Base-by-base conservation (phyloP, 2,888 invertebrate genomes). In the Philereme vetulata region DNA sequence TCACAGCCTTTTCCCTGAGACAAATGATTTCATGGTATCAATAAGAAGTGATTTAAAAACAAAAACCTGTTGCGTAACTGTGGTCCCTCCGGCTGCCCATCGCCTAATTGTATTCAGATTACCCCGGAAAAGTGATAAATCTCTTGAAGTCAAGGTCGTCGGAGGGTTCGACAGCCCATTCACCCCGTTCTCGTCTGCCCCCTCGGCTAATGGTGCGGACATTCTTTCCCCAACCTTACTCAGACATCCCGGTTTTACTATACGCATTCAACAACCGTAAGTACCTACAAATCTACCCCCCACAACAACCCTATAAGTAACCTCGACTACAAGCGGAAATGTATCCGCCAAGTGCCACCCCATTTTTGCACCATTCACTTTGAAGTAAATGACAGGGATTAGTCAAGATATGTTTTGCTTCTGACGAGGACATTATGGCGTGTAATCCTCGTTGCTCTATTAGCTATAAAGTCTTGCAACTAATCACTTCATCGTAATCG, bases 31-130 rank as follows among this genome's bases (percentile, higher is more conserved):
- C 35, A 38, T 5, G 40, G 6, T 42, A 52, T 52, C 49, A 50
- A 48, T 35, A 52, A 58, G 55, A 64, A 63, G 61, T 65, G 64
- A 68, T 65, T 76, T 68, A 76, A 68, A 75, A 81, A 76, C 69
- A 62, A 67, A 71, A 71, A 88, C 85, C 84, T 86, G 87, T 85
- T 88, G 88, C 84, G 66, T 72, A 65, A 61, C 69, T 72, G 76
- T 72, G 78, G 80, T 77, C 77, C 80, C 80, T 74, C 72, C 77
- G 72, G 77, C 80, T 86, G 85, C 79, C 85, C 84, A 84, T 78
- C 81, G 80, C 81, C 84, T 88, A 91, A 90, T 90, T 88, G 89
- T 88, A 87, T 90, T 91, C 88, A 88, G 86, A 90, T 88, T 86
- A 88, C 86, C 81, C 84, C 82, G 84, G 87, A 88, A 88, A 84